These are phyloP conservation scores for Villa cingulata DNA, from an alignment of 2,888 invertebrate genomes.

Conservation along the genomic window DNA sequence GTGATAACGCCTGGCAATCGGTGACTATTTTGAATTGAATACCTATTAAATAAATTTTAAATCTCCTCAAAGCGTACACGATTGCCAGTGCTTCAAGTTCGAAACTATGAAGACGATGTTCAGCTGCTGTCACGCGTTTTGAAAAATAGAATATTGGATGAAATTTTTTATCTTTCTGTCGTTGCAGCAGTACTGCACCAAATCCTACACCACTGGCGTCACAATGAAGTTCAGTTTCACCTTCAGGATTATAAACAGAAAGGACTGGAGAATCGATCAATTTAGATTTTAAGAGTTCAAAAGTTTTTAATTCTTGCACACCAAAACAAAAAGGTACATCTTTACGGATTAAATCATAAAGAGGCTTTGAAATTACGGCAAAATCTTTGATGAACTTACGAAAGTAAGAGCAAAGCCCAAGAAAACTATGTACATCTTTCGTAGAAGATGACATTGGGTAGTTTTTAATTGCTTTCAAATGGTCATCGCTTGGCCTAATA, in stretches of 20 bases:
- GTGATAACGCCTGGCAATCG: too few relatives aligned
- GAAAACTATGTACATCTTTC: constrained; percentile 15
- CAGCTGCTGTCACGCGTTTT: constrained; percentile 17
- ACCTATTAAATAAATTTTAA: constrained; percentile 19
- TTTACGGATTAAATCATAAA: constrained; percentile 18
- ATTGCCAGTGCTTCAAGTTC: constrained; percentile 21
- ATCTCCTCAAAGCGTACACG: constrained; percentile 18
- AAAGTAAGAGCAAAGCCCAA: constrained; percentile 11
- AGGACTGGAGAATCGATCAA: constrained; percentile 17
- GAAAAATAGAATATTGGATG: constrained; percentile 26
- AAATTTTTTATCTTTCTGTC: constrained; percentile 16
- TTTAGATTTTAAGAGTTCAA: too few relatives aligned
- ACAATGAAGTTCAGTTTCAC: constrained; percentile 22
- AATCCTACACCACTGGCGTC: constrained; percentile 22
- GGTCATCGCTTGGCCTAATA: constrained; percentile 7
- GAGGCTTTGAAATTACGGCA: too few relatives aligned
- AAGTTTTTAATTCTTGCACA: constrained; percentile 6
- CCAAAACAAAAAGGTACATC: constrained; percentile 5
- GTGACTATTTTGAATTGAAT: too few relatives aligned
- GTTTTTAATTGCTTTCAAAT: constrained; percentile 6
- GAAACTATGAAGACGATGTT: constrained; percentile 20
- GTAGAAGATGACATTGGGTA: constrained; percentile 13
- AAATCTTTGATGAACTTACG: constrained; percentile 21
- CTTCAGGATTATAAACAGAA: constrained; percentile 20
- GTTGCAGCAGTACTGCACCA: constrained; percentile 21